These are phyloP conservation scores for Agriopis marginaria DNA, from an alignment of 2,888 invertebrate genomes.

Conservation along the genomic window DNA sequence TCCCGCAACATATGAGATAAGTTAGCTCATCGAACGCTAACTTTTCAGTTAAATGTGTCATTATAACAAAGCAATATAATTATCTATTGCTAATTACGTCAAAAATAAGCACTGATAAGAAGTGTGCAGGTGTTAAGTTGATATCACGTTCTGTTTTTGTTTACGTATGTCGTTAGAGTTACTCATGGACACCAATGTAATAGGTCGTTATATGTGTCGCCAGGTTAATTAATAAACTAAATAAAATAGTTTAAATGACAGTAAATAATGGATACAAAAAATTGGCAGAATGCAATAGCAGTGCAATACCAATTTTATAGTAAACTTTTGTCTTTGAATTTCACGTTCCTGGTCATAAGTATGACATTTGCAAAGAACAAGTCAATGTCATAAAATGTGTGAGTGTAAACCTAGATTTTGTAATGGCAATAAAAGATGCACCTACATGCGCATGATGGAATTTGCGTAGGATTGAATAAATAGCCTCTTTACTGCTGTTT, in stretches of 20 bases:
- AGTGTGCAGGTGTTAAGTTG: slow-evolving; percentile 20
- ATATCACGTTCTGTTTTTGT: slow-evolving; percentile 31
- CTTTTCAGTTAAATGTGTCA: slow-evolving; percentile 14
- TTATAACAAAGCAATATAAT: slow-evolving; percentile 4
- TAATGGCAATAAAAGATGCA: slow-evolving; percentile 27
- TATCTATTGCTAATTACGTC: slow-evolving; percentile 28
- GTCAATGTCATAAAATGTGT: slow-evolving; percentile 12
- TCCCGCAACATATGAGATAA: background rate
- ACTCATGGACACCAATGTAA: background rate
- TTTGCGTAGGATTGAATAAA: slow-evolving; percentile 24
- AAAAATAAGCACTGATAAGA: slow-evolving; percentile 14
- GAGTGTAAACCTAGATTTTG: slow-evolving; percentile 19
- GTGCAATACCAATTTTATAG: background rate
- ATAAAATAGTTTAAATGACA: background rate
- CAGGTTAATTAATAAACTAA: too few relatives aligned
- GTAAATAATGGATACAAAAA: background rate
- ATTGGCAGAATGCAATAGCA: background rate
- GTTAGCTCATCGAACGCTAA: background rate
- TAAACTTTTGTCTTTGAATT: background rate
- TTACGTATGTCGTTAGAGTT: background rate
- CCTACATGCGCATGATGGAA: slow-evolving; percentile 22
- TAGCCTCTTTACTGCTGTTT: slow-evolving; percentile 17
- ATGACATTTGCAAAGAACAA: background rate
- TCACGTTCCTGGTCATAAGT: background rate
- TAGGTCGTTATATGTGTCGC: background rate